These are phyloP conservation scores for Epicauta chinensis DNA, from an alignment of 1,140 invertebrate species.

Conservation along the genomic window DNA sequence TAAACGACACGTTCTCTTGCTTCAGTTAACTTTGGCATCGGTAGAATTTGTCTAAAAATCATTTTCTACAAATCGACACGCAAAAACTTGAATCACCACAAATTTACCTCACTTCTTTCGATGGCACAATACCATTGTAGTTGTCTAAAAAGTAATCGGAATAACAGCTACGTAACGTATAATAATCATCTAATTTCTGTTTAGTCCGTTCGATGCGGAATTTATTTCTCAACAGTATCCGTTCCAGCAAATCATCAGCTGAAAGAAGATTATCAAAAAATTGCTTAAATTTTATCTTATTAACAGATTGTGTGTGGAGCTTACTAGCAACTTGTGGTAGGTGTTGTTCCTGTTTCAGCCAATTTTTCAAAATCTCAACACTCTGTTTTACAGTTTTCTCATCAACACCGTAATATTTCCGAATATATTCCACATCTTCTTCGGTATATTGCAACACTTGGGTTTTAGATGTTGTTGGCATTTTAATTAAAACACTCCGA, in stretches of 20 bases:
- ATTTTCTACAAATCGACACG: too few relatives aligned
- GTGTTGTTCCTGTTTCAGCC: too few relatives aligned
- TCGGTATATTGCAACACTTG: too few relatives aligned
- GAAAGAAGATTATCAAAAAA: neutral
- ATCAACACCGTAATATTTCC: neutral
- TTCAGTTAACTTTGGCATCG: neutral
- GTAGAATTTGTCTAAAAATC: neutral
- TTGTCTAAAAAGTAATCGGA: neutral
- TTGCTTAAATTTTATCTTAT: neutral
- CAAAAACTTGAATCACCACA: neutral
- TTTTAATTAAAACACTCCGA: too few relatives aligned
- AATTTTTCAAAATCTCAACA: too few relatives aligned
- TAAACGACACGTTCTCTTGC: neutral
- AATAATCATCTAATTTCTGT: conserved; percentile 13
- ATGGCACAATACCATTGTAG: too few relatives aligned
- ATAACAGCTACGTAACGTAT: neutral
- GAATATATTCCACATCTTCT: too few relatives aligned
- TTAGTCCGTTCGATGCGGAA: conserved; percentile 8
- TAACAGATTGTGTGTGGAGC: too few relatives aligned
- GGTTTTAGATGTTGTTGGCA: too few relatives aligned
- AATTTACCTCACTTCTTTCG: neutral
- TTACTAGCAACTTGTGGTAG: too few relatives aligned
- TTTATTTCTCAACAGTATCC: conserved; percentile 12
- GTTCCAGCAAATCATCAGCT: conserved; percentile 6
- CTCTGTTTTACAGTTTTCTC: too few relatives aligned